A percentile compares a stretch with the other conserved stretches of the same genome.
Conservation (phyloP, 2,888 invertebrate genomes). For the Drosophila yooni region DNA sequence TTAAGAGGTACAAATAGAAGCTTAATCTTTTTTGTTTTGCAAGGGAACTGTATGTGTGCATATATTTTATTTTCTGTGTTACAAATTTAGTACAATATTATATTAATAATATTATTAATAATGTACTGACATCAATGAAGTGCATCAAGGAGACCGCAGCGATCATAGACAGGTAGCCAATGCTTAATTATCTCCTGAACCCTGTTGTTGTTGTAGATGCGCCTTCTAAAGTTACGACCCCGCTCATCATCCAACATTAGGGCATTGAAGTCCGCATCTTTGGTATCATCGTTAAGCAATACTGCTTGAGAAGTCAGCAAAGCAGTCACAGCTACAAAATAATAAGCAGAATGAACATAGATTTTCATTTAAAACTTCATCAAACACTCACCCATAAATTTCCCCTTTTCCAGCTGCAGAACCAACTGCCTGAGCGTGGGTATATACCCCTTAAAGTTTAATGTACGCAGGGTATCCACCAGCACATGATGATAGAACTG, state of each 20-base stretch:
- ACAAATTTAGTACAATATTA: neutral
- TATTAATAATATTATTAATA: neutral
- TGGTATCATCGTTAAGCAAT: conserved; percentile 74
- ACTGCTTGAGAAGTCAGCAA: conserved; percentile 62
- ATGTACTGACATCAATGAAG: conserved; percentile 5
- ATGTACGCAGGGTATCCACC: conserved; percentile 62
- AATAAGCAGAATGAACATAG: neutral
- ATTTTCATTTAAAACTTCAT: neutral
- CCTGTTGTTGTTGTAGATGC: conserved; percentile 71
- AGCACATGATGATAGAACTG: conserved; percentile 80
- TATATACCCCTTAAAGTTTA: conserved; percentile 72
- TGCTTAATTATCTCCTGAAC: conserved; percentile 72
- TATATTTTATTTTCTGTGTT: too few relatives aligned
- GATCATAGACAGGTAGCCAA: conserved; percentile 79
- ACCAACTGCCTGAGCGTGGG: conserved; percentile 80
- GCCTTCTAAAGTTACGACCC: conserved; percentile 57
- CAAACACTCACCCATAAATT: conserved; percentile 73
- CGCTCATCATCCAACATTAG: conserved; percentile 72
- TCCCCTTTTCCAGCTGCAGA: conserved; percentile 75
- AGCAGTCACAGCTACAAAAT: conserved; percentile 62
- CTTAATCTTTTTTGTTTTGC: too few relatives aligned
- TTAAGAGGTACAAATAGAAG: too few relatives aligned
- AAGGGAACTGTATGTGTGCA: too few relatives aligned
- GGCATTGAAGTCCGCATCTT: conserved; percentile 76
- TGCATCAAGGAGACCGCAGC: conserved; percentile 74